Evolutionary conservation across 2,113 vertebrate species (phyloP).

Genomic region (Nesoenas mayeri): DNA sequence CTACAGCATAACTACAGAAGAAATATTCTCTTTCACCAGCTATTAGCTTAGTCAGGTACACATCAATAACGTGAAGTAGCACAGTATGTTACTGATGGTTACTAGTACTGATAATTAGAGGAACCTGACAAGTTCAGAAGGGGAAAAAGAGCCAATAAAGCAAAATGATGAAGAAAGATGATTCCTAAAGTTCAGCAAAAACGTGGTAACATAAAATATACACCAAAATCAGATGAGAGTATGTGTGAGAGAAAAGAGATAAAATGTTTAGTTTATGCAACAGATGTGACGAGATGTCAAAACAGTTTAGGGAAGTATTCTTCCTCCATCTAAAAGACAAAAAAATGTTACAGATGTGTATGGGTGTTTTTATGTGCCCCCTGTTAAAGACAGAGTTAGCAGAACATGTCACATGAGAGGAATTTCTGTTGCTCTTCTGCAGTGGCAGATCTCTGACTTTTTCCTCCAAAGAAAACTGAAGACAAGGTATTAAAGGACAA

Average conservation of each 20-base stretch:
- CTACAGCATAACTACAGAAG: background rate
- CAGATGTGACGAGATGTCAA: background rate
- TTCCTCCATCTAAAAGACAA: background rate
- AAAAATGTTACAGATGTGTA: background rate
- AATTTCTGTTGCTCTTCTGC: background rate
- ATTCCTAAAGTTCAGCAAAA: background rate
- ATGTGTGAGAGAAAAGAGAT: background rate
- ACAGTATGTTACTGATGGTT: background rate
- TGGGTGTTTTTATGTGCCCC: background rate
- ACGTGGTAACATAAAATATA: background rate
- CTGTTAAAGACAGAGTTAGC: background rate
- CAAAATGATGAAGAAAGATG: background rate
- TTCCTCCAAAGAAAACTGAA: background rate
- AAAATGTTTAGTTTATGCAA: background rate
- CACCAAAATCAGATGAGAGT: background rate
- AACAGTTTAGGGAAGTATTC: background rate
- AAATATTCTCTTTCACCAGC: background rate
- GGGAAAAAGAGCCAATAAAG: background rate
- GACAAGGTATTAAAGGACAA: background rate
- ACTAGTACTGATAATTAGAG: background rate
- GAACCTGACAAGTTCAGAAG: background rate
- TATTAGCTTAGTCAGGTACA: background rate
- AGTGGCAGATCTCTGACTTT: background rate
- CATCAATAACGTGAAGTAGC: background rate
- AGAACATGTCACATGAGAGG: fast-evolving